Percentiles rank a stretch among this genome's conserved stretches.
Conservation (phyloP, 2,113 vertebrate genomes). For the Lepidothrix coronata region DNA sequence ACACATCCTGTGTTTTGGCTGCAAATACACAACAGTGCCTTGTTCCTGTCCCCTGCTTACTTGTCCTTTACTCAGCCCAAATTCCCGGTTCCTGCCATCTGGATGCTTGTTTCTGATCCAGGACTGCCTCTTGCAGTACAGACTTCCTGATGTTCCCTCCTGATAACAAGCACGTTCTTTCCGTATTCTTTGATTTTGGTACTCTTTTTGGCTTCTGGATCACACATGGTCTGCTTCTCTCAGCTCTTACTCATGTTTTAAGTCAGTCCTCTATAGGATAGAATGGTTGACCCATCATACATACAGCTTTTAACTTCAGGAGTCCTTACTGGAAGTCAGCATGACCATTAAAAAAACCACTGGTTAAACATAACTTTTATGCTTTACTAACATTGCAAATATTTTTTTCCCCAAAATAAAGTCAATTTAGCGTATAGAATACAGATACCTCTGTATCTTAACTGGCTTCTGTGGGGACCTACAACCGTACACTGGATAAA, state of each 20-base stretch:
- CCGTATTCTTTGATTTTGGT: neutral
- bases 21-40: neutral
- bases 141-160: neutral
- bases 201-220: neutral
- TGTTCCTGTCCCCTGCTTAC: conserved; percentile 1
- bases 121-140: neutral
- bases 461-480: neutral
- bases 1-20: neutral
- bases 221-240: neutral
- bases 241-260: neutral
- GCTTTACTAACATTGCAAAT: neutral
- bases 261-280: neutral
- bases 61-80: neutral
- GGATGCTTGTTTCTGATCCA: conserved; percentile 26
- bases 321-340: neutral
- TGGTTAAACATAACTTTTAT: neutral
- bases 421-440: neutral
- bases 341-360: accelerated
- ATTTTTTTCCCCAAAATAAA: neutral
- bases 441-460: neutral
- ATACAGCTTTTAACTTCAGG: neutral
- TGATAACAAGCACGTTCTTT: neutral
- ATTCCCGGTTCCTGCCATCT: neutral
- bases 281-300: neutral
- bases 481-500: neutral